Evolutionary conservation across 2,888 invertebrate species (phyloP).

Genomic region (Agrochola lota): DNA sequence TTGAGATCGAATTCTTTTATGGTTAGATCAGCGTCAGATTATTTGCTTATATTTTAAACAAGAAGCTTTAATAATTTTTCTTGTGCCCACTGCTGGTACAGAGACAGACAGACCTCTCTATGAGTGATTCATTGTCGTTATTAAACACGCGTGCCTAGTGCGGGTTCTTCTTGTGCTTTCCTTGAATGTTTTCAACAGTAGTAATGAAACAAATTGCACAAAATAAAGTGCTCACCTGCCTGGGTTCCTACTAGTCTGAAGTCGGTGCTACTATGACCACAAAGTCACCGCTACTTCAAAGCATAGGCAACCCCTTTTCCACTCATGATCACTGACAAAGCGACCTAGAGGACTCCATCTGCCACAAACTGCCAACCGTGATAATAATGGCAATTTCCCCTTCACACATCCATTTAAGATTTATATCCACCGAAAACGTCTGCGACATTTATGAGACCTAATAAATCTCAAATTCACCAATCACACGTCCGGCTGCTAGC

Average conservation of each 20-base stretch:
- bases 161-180: neutral
- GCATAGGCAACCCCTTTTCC: neutral
- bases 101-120: too few species aligned
- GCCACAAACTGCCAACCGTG: neutral
- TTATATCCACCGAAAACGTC: constrained; percentile 9
- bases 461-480: constrained; percentile 39
- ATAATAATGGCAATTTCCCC: constrained; percentile 18
- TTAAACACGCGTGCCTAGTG: neutral
- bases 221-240: neutral
- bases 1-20: constrained; percentile 40
- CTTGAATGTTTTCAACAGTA: neutral
- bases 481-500: constrained; percentile 25
- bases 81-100: too few species aligned
- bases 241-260: neutral
- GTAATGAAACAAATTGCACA: neutral
- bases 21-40: constrained; percentile 34
- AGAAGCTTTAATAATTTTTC: neutral
- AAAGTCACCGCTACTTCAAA: neutral
- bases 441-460: constrained; percentile 4
- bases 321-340: neutral
- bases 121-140: too few species aligned
- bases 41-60: neutral
- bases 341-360: too few species aligned
- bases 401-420: constrained; percentile 1
- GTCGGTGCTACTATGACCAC: neutral